A percentile compares a stretch with the other conserved stretches of the same genome.
phyloP scores from a whole-genome alignment of 2,797 vertebrate species.

The Platyrinchus mystaceus region DNA sequence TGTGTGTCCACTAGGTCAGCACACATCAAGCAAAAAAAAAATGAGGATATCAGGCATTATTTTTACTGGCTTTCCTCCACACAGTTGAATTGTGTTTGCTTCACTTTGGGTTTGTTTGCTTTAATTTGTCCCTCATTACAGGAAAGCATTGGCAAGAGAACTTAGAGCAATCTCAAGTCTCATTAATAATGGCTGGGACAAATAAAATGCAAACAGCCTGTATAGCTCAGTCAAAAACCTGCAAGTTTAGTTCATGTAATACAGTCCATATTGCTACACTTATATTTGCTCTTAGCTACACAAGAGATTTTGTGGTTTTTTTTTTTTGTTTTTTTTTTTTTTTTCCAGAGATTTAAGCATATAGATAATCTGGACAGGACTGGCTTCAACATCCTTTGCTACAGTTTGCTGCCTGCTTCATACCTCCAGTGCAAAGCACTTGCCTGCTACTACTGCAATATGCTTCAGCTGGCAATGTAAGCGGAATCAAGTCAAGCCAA shows the following conservation, averaged over 20 bases:
- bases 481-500: background rate
- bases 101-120: conserved; percentile 14
- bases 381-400: background rate
- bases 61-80: conserved; percentile 19
- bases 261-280: background rate
- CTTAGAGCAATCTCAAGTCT: background rate
- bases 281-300: background rate
- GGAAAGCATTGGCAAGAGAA: background rate
- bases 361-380: background rate
- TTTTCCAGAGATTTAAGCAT: background rate
- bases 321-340: background rate
- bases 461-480: background rate
- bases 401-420: fast-evolving
- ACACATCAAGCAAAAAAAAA: background rate
- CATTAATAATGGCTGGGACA: background rate
- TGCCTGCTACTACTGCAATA: background rate
- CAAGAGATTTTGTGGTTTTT: background rate
- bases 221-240: background rate
- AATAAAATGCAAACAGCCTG: background rate
- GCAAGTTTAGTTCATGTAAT: background rate
- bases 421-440: background rate
- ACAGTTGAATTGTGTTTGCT: background rate
- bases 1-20: background rate
- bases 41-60: background rate
- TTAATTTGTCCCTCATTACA: conserved; percentile 34